Conservation (phyloP, 1,140 invertebrate genomes). For the Acromyrmex echinatior region DNA sequence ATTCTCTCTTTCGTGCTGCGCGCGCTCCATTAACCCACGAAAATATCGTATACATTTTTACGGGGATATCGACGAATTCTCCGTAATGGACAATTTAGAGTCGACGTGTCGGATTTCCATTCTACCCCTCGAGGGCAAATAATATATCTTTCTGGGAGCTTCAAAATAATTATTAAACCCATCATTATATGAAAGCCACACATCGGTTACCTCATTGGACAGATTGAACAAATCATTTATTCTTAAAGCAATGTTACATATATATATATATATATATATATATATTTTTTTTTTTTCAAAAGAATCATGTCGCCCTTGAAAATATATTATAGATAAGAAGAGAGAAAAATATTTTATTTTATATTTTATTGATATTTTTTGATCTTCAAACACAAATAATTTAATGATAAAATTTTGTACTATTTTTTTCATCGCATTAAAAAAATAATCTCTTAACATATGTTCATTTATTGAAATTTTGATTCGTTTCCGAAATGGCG, state of each 20-base stretch:
- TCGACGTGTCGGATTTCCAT: constrained; percentile 40
- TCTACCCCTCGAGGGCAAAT: constrained; percentile 1
- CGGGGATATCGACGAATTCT: constrained; percentile 24
- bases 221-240: not conserved
- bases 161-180: not conserved
- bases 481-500: constrained; percentile 14
- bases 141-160: constrained; percentile 2
- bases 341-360: too few relatives aligned
- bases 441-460: not conserved
- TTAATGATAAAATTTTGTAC: not conserved
- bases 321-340: not conserved
- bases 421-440: not conserved
- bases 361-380: not conserved
- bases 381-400: not conserved
- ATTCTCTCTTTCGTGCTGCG: constrained; percentile 26
- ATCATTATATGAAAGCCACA: not conserved
- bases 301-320: not conserved
- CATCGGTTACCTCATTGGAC: not conserved
- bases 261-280: too few relatives aligned
- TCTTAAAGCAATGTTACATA: not conserved
- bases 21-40: constrained; percentile 45
- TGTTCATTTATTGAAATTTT: not conserved
- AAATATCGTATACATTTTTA: constrained; percentile 51
- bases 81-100: constrained; percentile 49
- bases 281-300: not conserved